A percentile compares a stretch with the other conserved stretches of the same genome.
Conservation (phyloP, 2,888 invertebrate species). For the Chironomus riparius region DNA sequence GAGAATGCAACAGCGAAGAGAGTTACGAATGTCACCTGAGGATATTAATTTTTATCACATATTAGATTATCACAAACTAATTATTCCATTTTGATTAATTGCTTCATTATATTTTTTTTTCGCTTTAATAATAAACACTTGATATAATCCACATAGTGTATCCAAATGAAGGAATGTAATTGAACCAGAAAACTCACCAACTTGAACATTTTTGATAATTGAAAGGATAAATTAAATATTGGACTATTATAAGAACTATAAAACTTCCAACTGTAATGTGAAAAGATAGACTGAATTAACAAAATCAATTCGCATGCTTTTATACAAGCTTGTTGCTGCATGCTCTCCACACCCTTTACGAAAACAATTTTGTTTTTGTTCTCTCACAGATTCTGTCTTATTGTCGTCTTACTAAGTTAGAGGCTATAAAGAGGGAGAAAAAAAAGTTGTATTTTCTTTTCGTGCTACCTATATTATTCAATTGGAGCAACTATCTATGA, state of each 20-base stretch:
- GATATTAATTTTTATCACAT: too few species aligned
- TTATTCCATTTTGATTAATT: background rate
- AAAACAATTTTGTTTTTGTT: background rate
- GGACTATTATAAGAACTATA: constrained; percentile 27
- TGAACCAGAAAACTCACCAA: constrained; percentile 1
- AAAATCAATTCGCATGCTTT: constrained; percentile 22
- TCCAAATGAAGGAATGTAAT: background rate
- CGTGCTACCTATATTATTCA: background rate
- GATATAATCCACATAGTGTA: background rate
- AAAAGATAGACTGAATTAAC: constrained; percentile 15
- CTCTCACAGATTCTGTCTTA: constrained; percentile 12
- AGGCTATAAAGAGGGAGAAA: background rate
- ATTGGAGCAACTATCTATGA: background rate
- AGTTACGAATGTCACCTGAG: constrained; percentile 8
- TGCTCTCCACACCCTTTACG: constrained; percentile 19
- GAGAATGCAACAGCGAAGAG: constrained; percentile 35
- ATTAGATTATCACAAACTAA: too few species aligned
- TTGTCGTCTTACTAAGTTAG: background rate
- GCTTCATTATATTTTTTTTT: background rate
- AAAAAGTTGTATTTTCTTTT: background rate
- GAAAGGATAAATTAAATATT: background rate
- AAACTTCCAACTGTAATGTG: constrained; percentile 38
- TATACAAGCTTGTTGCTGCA: background rate
- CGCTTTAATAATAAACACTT: background rate
- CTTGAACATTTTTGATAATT: constrained; percentile 19